A percentile compares a stretch with the other conserved stretches of the same genome.
phyloP scores from a whole-genome alignment of 2,797 vertebrate species.

The Peromyscus eremicus region DNA sequence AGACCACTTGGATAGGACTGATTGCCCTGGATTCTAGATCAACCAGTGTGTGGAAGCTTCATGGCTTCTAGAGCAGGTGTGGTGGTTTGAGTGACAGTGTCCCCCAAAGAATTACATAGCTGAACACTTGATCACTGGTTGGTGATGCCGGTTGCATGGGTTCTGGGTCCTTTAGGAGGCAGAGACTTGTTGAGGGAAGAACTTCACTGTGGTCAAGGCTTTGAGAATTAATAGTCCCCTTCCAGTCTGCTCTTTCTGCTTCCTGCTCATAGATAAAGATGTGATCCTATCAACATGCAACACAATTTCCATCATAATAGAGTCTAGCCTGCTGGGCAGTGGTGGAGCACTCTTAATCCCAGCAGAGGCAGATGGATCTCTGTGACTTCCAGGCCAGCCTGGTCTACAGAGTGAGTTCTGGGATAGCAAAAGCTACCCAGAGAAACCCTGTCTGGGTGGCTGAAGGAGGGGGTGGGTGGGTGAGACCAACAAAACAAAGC shows the following conservation, averaged over 20 bases:
- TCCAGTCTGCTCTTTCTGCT: neutral
- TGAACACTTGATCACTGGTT: neutral
- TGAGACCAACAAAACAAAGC: neutral
- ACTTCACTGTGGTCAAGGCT: neutral
- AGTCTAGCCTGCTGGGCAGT: neutral
- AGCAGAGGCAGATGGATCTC: neutral
- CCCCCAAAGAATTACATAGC: no score
- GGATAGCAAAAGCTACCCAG: neutral
- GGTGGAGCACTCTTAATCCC: neutral
- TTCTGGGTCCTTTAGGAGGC: neutral
- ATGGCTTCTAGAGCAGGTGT: neutral
- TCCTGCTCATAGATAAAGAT: neutral
- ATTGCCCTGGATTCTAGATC: constrained; percentile 1
- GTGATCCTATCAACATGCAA: neutral
- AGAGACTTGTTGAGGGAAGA: neutral
- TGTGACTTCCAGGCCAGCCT: neutral
- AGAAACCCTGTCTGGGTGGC: neutral
- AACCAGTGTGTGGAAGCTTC: neutral
- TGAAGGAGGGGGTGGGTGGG: no score
- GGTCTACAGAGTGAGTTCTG: neutral
- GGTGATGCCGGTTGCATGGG: neutral
- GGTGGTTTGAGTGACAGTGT: neutral
- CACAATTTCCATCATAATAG: neutral
- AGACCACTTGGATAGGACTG: neutral
- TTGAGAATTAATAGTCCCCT: neutral